phyloP scores from a whole-genome alignment of 2,888 invertebrate genomes.

The Tenthredo amoena region DNA sequence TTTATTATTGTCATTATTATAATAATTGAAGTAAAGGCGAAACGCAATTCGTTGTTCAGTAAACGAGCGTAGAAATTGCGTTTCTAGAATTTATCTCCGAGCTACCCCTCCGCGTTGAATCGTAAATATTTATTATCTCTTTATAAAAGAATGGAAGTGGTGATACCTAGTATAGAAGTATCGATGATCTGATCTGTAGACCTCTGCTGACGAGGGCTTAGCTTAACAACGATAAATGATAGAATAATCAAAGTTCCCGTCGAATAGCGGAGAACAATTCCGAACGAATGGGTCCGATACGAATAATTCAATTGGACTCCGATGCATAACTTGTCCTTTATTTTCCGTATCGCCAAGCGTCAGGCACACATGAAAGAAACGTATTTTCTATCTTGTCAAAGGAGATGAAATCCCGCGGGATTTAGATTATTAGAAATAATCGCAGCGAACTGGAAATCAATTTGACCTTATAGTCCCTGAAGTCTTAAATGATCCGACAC shows the following conservation, averaged over 20 bases:
- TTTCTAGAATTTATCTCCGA: neutral
- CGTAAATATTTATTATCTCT: slow-evolving; percentile 34
- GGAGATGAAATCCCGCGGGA: neutral
- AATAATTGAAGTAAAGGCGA: neutral
- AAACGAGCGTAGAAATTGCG: slow-evolving; percentile 1
- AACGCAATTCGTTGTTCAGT: neutral
- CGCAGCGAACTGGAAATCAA: slow-evolving; percentile 13
- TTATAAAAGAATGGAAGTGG: neutral
- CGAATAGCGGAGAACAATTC: neutral
- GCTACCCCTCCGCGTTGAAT: neutral
- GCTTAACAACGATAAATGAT: slow-evolving; percentile 23
- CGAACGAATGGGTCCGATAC: neutral
- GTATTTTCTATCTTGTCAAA: slow-evolving; percentile 9
- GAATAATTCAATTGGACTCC: slow-evolving; percentile 12
- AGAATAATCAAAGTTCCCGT: neutral
- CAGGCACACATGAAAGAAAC: neutral
- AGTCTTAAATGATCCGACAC: neutral
- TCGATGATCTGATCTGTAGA: slow-evolving; percentile 1
- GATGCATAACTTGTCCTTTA: neutral
- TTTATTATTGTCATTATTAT: neutral
- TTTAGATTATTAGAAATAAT: slow-evolving; percentile 40
- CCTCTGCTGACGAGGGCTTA: slow-evolving; percentile 16
- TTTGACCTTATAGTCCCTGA: neutral
- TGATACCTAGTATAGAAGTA: neutral
- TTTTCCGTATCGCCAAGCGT: neutral